Evolutionary conservation across 2,113 vertebrate genomes (phyloP), one percentile per base, ranked within the genome.

Genomic region (Acrocephalus arundinaceus): DNA sequence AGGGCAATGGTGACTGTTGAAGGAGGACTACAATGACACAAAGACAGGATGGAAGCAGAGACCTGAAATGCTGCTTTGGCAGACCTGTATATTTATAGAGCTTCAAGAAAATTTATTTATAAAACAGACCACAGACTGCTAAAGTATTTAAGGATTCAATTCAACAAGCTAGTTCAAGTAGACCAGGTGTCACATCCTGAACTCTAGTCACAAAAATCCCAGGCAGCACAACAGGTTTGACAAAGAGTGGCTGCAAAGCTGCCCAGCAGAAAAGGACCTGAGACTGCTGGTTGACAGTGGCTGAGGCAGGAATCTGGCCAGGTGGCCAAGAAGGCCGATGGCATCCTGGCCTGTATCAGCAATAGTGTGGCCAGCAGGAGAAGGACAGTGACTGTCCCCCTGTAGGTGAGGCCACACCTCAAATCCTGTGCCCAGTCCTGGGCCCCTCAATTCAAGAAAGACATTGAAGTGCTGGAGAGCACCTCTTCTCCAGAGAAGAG

Each of bases 311-410:
- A 35, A 18, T 27, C 8, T 49, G 21, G 3, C 49, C 43, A 51
- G 35, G 9, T 37, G 21, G 25, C 21, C 58, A 35, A 43, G 7
- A 73, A 57, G 24, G 31, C 6, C 13, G 22, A 2, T 2, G 22
- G 25, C 43, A 49, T 23, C 11, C 17, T 35, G 25, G 35, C 5
- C 11, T 35, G 5, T 31, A 15, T 7, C 49, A 80, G 41, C 20
- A 31, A 25, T 5, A 17, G 3, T 49, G 35, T 31, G 7, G 6
- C 35, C 25, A 65, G 24, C 43, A 57, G 24, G 7, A 57, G 1
- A 20, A 57, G 30, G 35, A 1, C 20, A 43, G 35, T 1, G 25
- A 43, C 1, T 14, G 3, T 8, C 3, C 17, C 10, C 9, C 15
- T 57, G 35, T 35, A 35, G 9, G 11, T 30, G 41, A 48, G 8